Percentiles rank a stretch among this genome's conserved stretches.
Conservation (phyloP, 2,113 vertebrate species). For the Lucifuga dentata region DNA sequence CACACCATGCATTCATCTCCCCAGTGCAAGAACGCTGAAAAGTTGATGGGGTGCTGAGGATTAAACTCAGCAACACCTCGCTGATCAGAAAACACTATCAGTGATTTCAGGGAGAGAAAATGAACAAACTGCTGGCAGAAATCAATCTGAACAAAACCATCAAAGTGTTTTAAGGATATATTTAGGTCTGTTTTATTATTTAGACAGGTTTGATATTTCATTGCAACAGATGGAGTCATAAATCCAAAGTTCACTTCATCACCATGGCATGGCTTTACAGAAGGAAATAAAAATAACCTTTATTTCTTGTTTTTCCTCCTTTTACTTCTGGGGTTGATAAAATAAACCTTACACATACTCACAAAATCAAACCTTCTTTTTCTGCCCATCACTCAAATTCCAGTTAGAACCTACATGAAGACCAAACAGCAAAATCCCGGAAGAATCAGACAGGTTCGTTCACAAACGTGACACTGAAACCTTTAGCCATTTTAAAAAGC, state of each 20-base stretch:
- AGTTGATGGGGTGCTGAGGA: slow-evolving; percentile 46
- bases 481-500: slow-evolving; percentile 55
- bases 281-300: slow-evolving; percentile 52
- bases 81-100: slow-evolving; percentile 48
- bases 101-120: slow-evolving; percentile 23
- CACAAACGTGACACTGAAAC: slow-evolving; percentile 57
- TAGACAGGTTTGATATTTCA: slow-evolving; percentile 69
- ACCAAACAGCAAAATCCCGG: slow-evolving; percentile 68
- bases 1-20: slow-evolving; percentile 81
- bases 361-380: slow-evolving; percentile 49
- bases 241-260: slow-evolving; percentile 68
- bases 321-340: slow-evolving; percentile 55
- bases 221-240: slow-evolving; percentile 74
- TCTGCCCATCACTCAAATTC: slow-evolving; percentile 70
- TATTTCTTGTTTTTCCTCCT: slow-evolving; percentile 39
- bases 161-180: slow-evolving; percentile 66
- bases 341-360: slow-evolving; percentile 70
- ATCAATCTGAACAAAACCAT: slow-evolving; percentile 49
- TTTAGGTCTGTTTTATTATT: slow-evolving; percentile 78
- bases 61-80: slow-evolving; percentile 59
- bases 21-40: slow-evolving; percentile 54
- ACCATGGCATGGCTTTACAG: slow-evolving; percentile 63
- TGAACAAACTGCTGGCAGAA: slow-evolving; percentile 33
- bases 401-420: slow-evolving; percentile 75
- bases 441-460: slow-evolving; percentile 60